A percentile compares a stretch with the other conserved stretches of the same genome.
Conservation (phyloP, 2,113 vertebrate species). For the Abramis brama region DNA sequence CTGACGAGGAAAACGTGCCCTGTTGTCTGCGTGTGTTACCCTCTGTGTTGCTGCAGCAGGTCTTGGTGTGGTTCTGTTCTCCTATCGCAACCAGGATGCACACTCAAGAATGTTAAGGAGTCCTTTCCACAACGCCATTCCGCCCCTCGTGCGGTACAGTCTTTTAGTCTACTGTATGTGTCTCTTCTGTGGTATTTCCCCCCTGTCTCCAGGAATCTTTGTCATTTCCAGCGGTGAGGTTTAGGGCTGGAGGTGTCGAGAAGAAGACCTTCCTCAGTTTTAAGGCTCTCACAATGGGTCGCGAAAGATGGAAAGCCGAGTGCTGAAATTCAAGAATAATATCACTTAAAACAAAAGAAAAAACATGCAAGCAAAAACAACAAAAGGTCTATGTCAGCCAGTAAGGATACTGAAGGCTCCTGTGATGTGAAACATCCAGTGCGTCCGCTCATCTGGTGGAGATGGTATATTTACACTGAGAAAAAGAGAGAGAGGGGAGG, state of each 20-base stretch:
- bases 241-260: background rate
- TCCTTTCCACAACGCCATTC: conserved; percentile 46
- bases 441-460: conserved; percentile 28
- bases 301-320: background rate
- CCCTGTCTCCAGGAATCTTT: conserved; percentile 32
- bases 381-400: background rate
- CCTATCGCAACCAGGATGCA: conserved; percentile 4
- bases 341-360: background rate
- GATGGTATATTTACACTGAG: conserved; percentile 28
- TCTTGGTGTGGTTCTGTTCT: conserved; percentile 26
- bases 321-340: background rate
- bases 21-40: background rate
- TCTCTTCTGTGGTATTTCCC: conserved; percentile 26
- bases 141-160: conserved; percentile 29
- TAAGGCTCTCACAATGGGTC: background rate
- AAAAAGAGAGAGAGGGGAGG: conserved; percentile 18
- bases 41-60: background rate
- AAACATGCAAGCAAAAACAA: background rate
- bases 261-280: conserved; percentile 13
- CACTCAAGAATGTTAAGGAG: conserved; percentile 32
- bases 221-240: conserved; percentile 42
- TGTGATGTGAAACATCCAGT: conserved; percentile 30
- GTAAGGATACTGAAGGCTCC: background rate
- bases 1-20: background rate
- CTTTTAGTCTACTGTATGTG: conserved; percentile 1